phyloP scores from a whole-genome alignment of 2,888 invertebrate species.

The Cheilosia grossa region DNA sequence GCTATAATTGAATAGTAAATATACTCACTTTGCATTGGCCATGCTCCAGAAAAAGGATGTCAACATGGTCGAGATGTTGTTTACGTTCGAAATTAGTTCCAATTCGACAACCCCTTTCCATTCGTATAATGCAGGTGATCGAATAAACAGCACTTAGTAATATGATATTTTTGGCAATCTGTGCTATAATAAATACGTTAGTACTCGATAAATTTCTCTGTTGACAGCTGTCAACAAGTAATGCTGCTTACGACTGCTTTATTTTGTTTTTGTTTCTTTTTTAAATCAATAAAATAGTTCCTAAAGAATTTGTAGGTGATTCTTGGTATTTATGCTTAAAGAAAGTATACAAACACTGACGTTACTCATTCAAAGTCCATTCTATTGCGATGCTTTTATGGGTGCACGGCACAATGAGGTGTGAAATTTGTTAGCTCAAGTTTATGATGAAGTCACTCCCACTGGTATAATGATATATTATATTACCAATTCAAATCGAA shows the following conservation, averaged over 20 bases:
- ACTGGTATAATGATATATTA: slow-evolving; percentile 4
- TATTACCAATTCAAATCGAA: too few relatives aligned
- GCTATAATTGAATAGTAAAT: slow-evolving; percentile 16
- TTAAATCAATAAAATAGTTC: slow-evolving; percentile 4
- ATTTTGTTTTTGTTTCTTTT: neutral
- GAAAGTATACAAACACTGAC: slow-evolving; percentile 8
- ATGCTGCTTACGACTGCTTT: slow-evolving; percentile 4
- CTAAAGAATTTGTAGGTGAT: neutral
- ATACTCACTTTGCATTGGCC: neutral
- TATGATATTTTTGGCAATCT: slow-evolving; percentile 22
- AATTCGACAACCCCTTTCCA: neutral
- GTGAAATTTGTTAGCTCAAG: slow-evolving; percentile 8
- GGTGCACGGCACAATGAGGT: slow-evolving; percentile 39
- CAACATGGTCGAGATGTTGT: neutral
- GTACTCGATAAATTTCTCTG: slow-evolving; percentile 8
- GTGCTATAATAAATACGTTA: neutral
- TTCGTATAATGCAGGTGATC: slow-evolving; percentile 11
- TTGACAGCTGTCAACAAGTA: slow-evolving; percentile 30
- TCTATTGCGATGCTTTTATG: slow-evolving; percentile 23
- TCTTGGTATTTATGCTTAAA: neutral
- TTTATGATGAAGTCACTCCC: neutral
- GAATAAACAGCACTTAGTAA: slow-evolving; percentile 29
- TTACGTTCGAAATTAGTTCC: neutral
- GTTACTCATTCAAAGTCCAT: slow-evolving; percentile 21
- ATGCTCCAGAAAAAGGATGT: neutral